Evolutionary conservation across 2,888 invertebrate species (phyloP).

Genomic region (Graphium colonna): DNA sequence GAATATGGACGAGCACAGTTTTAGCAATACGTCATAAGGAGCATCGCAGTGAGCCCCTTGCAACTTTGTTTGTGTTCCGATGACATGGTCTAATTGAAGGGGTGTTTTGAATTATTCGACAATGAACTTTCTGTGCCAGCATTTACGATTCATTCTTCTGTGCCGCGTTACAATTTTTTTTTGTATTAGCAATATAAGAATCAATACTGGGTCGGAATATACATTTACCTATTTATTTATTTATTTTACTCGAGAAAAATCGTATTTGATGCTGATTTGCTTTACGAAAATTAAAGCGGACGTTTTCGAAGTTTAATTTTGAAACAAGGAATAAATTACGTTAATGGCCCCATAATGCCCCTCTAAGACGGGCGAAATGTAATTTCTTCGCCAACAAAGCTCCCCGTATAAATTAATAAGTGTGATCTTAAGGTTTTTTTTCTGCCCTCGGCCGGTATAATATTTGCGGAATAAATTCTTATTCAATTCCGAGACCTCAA

Average conservation of each 20-base stretch:
- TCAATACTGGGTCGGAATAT: neutral
- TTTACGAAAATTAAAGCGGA: conserved; percentile 2
- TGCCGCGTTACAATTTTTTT: too few relatives aligned
- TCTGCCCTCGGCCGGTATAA: neutral
- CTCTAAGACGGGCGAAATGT: conserved; percentile 5
- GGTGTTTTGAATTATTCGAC: neutral
- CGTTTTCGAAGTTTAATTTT: conserved; percentile 6
- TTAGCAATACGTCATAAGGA: too few relatives aligned
- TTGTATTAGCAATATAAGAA: neutral
- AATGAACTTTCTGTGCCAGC: neutral
- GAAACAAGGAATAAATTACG: conserved; percentile 19
- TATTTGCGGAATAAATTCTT: conserved; percentile 1
- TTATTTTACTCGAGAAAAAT: neutral
- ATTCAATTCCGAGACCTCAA: neutral
- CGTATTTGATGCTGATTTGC: neutral
- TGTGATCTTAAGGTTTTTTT: conserved; percentile 3
- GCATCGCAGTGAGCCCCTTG: too few relatives aligned
- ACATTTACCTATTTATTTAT: neutral
- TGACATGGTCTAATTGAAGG: neutral
- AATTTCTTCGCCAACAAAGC: conserved; percentile 6
- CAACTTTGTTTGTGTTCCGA: too few relatives aligned
- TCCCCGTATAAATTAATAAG: conserved; percentile 4
- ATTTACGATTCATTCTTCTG: too few relatives aligned
- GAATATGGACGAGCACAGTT: too few relatives aligned
- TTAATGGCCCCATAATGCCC: conserved; percentile 10